Conservation (phyloP, 1,140 invertebrate genomes). For the Caenorhabditis elegans region DNA sequence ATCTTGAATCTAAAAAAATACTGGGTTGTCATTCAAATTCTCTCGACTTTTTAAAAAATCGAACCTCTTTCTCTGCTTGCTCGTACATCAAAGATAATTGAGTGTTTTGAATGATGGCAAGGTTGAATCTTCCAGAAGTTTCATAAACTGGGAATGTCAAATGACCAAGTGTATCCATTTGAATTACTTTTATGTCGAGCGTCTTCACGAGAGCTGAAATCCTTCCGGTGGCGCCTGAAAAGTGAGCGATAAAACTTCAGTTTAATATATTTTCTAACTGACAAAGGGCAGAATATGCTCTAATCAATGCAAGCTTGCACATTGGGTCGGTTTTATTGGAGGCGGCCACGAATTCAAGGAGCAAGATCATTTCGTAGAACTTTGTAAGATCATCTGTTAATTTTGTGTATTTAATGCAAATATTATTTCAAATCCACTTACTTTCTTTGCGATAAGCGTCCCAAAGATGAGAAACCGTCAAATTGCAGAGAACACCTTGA, state of each 20-base stretch:
- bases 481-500: not conserved
- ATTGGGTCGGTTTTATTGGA: not conserved
- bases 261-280: not conserved
- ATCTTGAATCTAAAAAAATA: not conserved
- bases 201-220: not conserved
- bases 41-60: not conserved
- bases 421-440: too few species aligned
- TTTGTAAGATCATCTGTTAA: not conserved
- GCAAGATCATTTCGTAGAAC: constrained; percentile 13
- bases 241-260: too few species aligned
- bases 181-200: constrained; percentile 1
- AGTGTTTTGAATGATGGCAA: not conserved
- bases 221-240: not conserved
- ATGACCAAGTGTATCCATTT: constrained; percentile 10
- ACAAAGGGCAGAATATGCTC: not conserved
- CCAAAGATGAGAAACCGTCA: not conserved
- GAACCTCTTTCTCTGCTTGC: constrained; percentile 5
- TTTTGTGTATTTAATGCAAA: too few species aligned
- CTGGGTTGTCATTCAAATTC: not conserved
- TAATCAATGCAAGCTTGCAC: not conserved
- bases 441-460: constrained; percentile 3
- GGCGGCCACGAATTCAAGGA: not conserved
- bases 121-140: not conserved
- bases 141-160: constrained; percentile 19
- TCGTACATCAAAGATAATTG: constrained; percentile 4